A percentile compares a stretch with the other conserved stretches of the same genome.
phyloP scores from a whole-genome alignment of 2,888 invertebrate species.

The Yponomeuta plumbellus region DNA sequence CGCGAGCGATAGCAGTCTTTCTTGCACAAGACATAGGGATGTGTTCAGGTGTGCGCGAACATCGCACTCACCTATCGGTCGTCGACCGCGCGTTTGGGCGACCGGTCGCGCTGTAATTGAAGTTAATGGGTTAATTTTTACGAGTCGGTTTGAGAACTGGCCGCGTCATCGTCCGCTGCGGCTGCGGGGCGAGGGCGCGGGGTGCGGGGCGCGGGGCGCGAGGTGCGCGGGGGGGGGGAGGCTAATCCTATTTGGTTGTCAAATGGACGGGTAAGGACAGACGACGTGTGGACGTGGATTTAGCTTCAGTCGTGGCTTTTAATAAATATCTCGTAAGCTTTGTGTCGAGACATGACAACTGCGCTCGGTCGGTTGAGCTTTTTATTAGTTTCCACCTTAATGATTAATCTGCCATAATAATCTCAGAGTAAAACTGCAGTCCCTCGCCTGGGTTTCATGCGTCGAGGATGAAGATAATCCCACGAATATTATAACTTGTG shows the following conservation, averaged over 20 bases:
- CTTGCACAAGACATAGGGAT: neutral
- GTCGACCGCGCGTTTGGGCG: slow-evolving; percentile 20
- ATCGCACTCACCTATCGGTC: slow-evolving; percentile 9
- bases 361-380: neutral
- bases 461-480: too few relatives aligned
- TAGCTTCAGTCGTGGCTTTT: neutral
- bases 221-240: neutral
- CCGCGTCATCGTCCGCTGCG: slow-evolving; percentile 13
- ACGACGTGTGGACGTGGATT: neutral
- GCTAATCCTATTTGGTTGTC: slow-evolving; percentile 2
- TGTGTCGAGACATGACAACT: neutral
- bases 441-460: too few relatives aligned
- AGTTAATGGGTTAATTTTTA: slow-evolving; percentile 64
- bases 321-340: neutral
- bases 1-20: neutral
- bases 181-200: neutral
- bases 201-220: slow-evolving; percentile 10
- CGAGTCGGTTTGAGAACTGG: slow-evolving; percentile 25
- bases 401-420: too few relatives aligned
- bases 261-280: neutral
- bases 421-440: too few relatives aligned
- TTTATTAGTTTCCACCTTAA: neutral
- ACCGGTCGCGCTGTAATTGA: slow-evolving; percentile 38
- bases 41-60: neutral
- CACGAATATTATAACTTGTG: too few relatives aligned